Percentiles rank a stretch among this genome's conserved stretches.
Evolutionary conservation across 2,113 vertebrate species (phyloP).

Genomic region (Scophthalmus maximus): DNA sequence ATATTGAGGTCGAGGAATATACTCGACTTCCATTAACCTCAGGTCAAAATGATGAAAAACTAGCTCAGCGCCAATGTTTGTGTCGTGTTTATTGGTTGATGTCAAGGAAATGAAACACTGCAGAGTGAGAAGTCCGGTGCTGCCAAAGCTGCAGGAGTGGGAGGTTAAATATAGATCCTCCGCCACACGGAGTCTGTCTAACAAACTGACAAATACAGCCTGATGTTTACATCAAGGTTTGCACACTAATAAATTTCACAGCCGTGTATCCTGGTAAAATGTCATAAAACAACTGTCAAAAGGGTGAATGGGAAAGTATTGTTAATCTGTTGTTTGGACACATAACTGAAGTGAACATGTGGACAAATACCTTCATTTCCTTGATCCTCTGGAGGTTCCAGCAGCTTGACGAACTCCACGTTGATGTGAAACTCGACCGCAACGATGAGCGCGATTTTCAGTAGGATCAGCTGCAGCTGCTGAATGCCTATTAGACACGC

Average conservation of each 20-base stretch:
- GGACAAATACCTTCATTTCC: constrained; percentile 89
- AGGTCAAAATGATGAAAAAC: constrained; percentile 17
- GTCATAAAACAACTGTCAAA: constrained; percentile 19
- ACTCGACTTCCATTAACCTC: no score
- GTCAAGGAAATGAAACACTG: constrained; percentile 64
- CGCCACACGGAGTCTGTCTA: constrained; percentile 5
- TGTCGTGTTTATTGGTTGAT: constrained; percentile 45
- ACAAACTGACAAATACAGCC: constrained; percentile 1
- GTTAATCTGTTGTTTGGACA: constrained; percentile 22
- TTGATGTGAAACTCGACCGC: constrained; percentile 97
- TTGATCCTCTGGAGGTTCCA: constrained; percentile 95
- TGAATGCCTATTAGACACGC: constrained; percentile 88
- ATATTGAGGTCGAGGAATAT: not conserved
- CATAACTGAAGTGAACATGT: not conserved
- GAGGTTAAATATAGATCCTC: constrained; percentile 26
- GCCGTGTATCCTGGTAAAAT: constrained; percentile 5
- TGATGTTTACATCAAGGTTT: constrained; percentile 6
- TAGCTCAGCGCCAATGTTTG: constrained; percentile 43
- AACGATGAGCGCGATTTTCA: constrained; percentile 94
- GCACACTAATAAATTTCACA: constrained; percentile 21
- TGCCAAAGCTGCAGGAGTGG: constrained; percentile 7
- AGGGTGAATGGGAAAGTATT: not conserved
- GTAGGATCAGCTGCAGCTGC: constrained; percentile 94
- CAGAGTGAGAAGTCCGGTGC: constrained; percentile 19
- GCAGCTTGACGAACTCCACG: constrained; percentile 92